phyloP scores from a whole-genome alignment of 2,113 vertebrate genomes.

The Donacobius atricapilla region DNA sequence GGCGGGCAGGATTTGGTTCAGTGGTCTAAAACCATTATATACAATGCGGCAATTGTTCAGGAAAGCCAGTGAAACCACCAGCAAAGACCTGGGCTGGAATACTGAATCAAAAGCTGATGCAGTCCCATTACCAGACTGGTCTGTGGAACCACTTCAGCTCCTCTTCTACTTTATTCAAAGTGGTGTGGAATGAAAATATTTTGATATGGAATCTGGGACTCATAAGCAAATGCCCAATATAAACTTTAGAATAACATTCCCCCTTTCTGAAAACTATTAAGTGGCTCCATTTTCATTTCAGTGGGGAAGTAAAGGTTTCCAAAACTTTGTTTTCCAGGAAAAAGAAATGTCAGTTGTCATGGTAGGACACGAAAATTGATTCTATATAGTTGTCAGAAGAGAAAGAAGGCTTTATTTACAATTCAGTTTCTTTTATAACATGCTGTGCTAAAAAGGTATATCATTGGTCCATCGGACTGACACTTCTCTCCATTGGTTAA shows the following conservation, averaged over 20 bases:
- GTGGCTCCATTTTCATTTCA: neutral
- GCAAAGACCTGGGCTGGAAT: neutral
- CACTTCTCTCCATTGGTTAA: no score
- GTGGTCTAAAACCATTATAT: neutral
- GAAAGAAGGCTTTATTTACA: no score
- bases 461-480: no score
- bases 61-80: neutral
- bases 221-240: neutral
- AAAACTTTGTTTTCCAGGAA: neutral
- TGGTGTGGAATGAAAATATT: neutral
- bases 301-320: neutral
- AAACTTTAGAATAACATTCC: neutral
- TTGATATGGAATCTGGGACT: neutral
- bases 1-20: neutral
- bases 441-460: no score
- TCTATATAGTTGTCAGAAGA: no score
- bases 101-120: neutral
- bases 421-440: no score
- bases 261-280: neutral
- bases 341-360: neutral
- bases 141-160: neutral
- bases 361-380: no score
- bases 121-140: neutral
- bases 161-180: neutral
- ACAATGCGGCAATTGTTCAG: neutral